Evolutionary conservation across 2,888 invertebrate genomes (phyloP), one percentile per base, ranked within the genome.

Genomic region (Buathra laborator): DNA sequence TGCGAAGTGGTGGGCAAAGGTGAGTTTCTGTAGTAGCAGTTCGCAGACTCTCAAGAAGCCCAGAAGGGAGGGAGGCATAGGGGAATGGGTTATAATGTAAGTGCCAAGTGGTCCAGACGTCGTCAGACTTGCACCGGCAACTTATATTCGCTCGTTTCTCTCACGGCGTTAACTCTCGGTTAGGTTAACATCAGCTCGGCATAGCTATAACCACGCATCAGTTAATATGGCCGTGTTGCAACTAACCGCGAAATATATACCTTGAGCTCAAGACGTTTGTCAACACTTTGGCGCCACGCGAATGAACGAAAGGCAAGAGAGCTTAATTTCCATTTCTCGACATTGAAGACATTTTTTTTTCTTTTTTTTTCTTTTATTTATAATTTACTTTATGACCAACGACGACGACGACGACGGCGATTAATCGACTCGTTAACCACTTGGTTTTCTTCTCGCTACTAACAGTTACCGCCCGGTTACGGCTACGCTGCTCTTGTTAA

Each of bases 41-140:
- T 81, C 78, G 74, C 59, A 10, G 46, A 44, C 68, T 24, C 59
- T 75, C 43, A 64, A 80, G 77, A 84, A 72, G 70, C 56, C 48
- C 82, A 81, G 44, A 51, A 71, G 48, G 24, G 16, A 9, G 43
- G 14, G 59, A 44, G 77, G 0, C 7, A 1, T 1, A 79, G 81
- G 85, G 86, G 83, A 81, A 80, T 87, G 86, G 80, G 81, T 87
- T 82, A 86, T 89, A 90, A 91, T 89, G 81, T 83, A 84, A 87
- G 83, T 84, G 83, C 85, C 89, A 88, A 90, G 90, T 89, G 90
- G 86, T 89, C 90, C 88, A 88, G 90, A 89, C 88, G 89, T 87
- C 86, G 88, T 88, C 85, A 87, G 87, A 89, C 87, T 88, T 76
- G 85, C 72, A 77, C 86, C 78, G 75, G 86, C 29, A 59, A 29